Conservation (phyloP, 2,797 vertebrate species). For the Fundulus diaphanus region DNA sequence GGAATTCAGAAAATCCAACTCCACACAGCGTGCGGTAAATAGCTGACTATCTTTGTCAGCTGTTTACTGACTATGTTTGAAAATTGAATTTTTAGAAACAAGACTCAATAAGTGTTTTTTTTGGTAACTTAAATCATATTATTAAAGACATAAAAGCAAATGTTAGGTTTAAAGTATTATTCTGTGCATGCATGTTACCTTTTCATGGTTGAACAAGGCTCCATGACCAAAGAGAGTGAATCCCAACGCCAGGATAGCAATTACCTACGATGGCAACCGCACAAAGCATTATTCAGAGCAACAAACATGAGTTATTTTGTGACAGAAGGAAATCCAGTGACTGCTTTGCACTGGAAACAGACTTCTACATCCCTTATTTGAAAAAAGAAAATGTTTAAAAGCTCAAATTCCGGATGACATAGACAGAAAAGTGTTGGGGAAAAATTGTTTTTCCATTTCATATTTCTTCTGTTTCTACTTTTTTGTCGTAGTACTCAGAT, state of each 20-base stretch:
- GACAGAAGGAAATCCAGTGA: no score
- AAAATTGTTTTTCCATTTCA: not conserved
- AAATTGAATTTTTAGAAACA: not conserved
- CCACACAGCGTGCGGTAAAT: not conserved
- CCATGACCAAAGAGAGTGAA: not conserved
- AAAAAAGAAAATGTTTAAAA: no score
- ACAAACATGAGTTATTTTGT: not conserved
- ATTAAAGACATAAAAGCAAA: not conserved
- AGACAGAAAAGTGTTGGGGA: no score
- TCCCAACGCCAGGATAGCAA: not conserved
- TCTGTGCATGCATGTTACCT: not conserved
- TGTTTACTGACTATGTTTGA: no score
- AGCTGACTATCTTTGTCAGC: no score
- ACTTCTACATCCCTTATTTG: no score
- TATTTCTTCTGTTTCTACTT: not conserved
- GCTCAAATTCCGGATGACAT: no score
- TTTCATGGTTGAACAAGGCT: no score
- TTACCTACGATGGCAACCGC: not conserved
- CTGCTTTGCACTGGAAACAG: no score
- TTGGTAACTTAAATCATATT: not conserved
- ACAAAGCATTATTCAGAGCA: not conserved
- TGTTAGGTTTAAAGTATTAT: not conserved
- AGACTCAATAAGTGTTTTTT: no score
- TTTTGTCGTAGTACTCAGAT: conserved; percentile 1
- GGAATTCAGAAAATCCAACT: not conserved